These are phyloP conservation scores for Pseudococcus viburni DNA, from an alignment of 2,888 invertebrate genomes.

Conservation along the genomic window DNA sequence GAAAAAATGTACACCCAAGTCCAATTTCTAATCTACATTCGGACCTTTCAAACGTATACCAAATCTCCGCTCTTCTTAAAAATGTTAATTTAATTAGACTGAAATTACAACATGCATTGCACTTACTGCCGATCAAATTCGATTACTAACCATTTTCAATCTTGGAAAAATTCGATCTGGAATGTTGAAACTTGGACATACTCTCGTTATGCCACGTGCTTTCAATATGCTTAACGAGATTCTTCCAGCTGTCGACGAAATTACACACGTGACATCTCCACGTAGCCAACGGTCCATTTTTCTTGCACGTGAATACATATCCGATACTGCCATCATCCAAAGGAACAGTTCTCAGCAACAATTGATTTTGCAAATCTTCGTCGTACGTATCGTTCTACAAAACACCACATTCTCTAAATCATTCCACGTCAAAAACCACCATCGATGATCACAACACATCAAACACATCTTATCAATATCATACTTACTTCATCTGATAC, in stretches of 20 bases:
- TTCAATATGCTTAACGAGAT: slow-evolving; percentile 70
- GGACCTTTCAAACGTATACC: too few relatives aligned
- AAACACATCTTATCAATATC: slow-evolving; percentile 11
- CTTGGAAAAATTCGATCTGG: slow-evolving; percentile 68
- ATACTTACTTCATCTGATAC: slow-evolving; percentile 21
- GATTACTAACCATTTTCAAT: slow-evolving; percentile 67
- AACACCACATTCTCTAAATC: background rate
- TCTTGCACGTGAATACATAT: slow-evolving; percentile 69
- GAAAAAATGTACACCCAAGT: too few relatives aligned
- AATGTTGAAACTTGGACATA: slow-evolving; percentile 67
- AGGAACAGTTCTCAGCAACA: slow-evolving; percentile 68
- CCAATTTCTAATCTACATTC: too few relatives aligned
- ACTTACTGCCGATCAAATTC: background rate
- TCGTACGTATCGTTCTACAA: slow-evolving; percentile 46
- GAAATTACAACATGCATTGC: background rate
- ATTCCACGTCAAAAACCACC: background rate
- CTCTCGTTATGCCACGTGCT: slow-evolving; percentile 71
- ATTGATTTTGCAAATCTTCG: slow-evolving; percentile 64
- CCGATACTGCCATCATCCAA: slow-evolving; percentile 70
- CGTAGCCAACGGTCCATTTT: slow-evolving; percentile 63
- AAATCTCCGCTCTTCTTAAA: too few relatives aligned
- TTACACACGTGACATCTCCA: slow-evolving; percentile 70
- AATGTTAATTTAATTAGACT: too few relatives aligned
- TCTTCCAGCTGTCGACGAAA: slow-evolving; percentile 67
- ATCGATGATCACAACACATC: background rate